A percentile compares a stretch with the other conserved stretches of the same genome.
phyloP scores from a whole-genome alignment of 1,140 invertebrate species.

The Cecropterus lyciades region DNA sequence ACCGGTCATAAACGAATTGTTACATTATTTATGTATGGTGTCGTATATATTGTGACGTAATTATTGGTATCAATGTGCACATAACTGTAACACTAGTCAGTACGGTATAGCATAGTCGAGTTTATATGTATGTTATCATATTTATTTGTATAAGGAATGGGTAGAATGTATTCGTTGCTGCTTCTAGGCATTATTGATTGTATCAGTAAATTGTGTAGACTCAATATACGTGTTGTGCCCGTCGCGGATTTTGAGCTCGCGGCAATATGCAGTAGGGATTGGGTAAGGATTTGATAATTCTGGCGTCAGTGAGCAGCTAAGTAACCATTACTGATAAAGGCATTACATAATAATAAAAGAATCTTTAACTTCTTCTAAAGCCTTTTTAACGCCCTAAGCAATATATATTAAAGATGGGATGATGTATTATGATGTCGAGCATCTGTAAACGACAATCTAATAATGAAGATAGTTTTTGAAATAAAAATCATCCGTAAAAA shows the following conservation, averaged over 20 bases:
- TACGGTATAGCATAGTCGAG: slow-evolving; percentile 24
- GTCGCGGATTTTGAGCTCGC: background rate
- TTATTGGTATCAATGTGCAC: slow-evolving; percentile 41
- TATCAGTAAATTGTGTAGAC: slow-evolving; percentile 16
- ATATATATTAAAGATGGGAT: no score
- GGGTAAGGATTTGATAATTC: no score
- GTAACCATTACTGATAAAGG: no score
- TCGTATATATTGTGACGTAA: slow-evolving; percentile 26
- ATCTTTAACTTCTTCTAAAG: no score
- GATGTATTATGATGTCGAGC: no score
- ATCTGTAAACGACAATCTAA: no score
- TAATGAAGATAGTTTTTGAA: no score
- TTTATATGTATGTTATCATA: slow-evolving; percentile 21
- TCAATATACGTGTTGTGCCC: background rate
- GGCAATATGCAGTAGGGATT: background rate
- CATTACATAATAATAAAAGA: no score
- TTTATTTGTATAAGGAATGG: slow-evolving; percentile 29
- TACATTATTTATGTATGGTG: slow-evolving; percentile 24
- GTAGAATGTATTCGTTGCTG: slow-evolving; percentile 23
- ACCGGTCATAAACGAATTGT: slow-evolving; percentile 10
- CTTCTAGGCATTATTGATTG: slow-evolving; percentile 14
- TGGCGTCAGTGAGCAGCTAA: no score
- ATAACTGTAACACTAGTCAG: slow-evolving; percentile 40
- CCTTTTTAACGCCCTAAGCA: no score
- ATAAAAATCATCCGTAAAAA: no score